These are phyloP conservation scores for Acleris sparsana DNA, from an alignment of 2,888 invertebrate genomes.

Conservation along the genomic window DNA sequence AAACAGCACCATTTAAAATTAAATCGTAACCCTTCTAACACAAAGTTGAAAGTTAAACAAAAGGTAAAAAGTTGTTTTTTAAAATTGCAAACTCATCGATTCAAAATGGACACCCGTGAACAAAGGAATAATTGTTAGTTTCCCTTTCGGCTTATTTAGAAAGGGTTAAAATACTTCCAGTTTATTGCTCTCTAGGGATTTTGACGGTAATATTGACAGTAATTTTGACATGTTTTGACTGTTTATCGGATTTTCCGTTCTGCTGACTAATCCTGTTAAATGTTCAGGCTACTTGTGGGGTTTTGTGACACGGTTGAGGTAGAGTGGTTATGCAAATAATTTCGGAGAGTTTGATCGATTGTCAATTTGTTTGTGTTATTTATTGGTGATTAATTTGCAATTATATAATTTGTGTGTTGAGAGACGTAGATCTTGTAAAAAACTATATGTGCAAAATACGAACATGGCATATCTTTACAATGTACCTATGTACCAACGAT, in stretches of 20 bases:
- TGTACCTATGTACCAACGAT: too few relatives aligned
- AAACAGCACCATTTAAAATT: too few relatives aligned
- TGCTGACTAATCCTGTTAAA: slow-evolving; percentile 66
- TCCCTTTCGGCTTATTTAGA: slow-evolving; percentile 61
- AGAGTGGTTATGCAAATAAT: neutral
- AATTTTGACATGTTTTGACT: slow-evolving; percentile 79
- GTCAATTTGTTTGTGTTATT: too few relatives aligned
- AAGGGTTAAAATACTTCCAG: slow-evolving; percentile 59
- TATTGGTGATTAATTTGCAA: too few relatives aligned
- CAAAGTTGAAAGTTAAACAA: too few relatives aligned
- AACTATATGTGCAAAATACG: too few relatives aligned
- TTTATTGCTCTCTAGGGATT: slow-evolving; percentile 61
- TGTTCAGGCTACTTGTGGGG: slow-evolving; percentile 59
- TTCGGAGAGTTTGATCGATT: neutral
- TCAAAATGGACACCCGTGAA: slow-evolving; percentile 46
- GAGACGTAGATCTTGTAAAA: too few relatives aligned
- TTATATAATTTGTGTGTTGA: too few relatives aligned
- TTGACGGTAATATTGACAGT: slow-evolving; percentile 60
- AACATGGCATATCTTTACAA: too few relatives aligned
- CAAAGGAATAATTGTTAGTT: slow-evolving; percentile 46
- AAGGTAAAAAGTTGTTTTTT: too few relatives aligned
- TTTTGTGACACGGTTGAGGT: slow-evolving; percentile 32
- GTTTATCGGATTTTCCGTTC: slow-evolving; percentile 59
- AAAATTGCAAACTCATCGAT: slow-evolving; percentile 39
- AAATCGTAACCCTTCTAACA: too few relatives aligned